Evolutionary conservation across 2,113 vertebrate species (phyloP), one percentile per base, ranked within the genome.

Genomic region (Terrapene triunguis): DNA sequence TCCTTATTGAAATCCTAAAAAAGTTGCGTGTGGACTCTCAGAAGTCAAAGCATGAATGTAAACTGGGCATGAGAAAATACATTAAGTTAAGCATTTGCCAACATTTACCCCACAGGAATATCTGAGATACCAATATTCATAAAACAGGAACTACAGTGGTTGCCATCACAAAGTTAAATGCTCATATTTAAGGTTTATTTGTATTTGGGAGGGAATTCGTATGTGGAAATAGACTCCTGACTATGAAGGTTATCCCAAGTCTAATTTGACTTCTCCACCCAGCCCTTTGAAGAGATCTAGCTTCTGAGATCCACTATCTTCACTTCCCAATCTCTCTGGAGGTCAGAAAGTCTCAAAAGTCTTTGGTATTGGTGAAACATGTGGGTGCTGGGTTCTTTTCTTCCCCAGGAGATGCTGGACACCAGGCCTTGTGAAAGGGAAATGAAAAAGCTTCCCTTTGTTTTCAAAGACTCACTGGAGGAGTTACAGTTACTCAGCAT

Each of bases 401-500:
- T 88, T 53, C 19, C 10, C 29, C 59, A 65, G 32, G 19, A 91
- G 93, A 10, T 5, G 74, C 3, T 80, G 16, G 79, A 10, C 1
- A 65, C 50, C 19, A 85, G 91, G 50, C 25, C 24, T 47, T 88
- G 54, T 2, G 86, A 29, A 90, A 80, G 3, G 16, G 25, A 94
- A 91, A 87, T 80, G 32, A 74, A 84, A 82, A 10, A n/a, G 2
- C 83, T 95, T 6, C 44, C 11, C 17, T 44, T 62, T 51, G 57
- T 78, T 50, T 80, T 69, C 85, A 80, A 9, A 89, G 78, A 72
- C 22, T 8, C 19, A 55, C 16, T 16, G 54, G 72, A 6, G 93
- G 59, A 62, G 54, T 84, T 62, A 10, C 47, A 44, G 88, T 82
- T 72, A 84, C 80, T 12, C 13, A 69, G 62, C 93, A 89, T 89